phyloP scores from a whole-genome alignment of 1,140 invertebrate genomes.

The Drosophila kohkoa region DNA sequence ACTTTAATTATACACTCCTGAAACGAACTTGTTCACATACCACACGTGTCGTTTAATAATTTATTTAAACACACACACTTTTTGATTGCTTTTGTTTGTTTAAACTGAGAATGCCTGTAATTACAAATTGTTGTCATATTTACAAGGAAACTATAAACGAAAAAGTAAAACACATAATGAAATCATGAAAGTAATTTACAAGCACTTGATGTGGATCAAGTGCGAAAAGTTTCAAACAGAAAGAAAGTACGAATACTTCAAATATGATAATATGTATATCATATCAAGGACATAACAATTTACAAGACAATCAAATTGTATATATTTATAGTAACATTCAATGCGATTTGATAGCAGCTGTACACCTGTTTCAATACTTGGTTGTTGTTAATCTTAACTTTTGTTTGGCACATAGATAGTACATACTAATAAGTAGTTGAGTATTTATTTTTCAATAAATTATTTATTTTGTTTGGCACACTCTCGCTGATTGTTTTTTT shows the following conservation, averaged over 20 bases:
- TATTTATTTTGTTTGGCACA: conserved; percentile 34
- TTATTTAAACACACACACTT: conserved; percentile 54
- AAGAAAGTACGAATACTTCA: conserved; percentile 10
- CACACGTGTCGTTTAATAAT: conserved; percentile 61
- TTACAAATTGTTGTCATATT: conserved; percentile 57
- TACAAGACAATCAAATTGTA: conserved; percentile 75
- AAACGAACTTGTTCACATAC: conserved; percentile 68
- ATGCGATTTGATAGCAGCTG: conserved; percentile 55
- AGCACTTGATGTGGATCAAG: conserved; percentile 22
- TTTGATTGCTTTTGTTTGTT: conserved; percentile 16
- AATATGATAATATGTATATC: conserved; percentile 9
- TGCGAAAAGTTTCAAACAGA: background rate
- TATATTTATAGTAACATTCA: conserved; percentile 56
- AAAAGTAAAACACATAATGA: background rate
- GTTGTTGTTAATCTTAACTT: conserved; percentile 11
- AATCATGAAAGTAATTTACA: conserved; percentile 33
- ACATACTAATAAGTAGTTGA: conserved; percentile 1
- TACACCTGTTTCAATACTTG: conserved; percentile 36
- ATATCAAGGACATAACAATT: conserved; percentile 70
- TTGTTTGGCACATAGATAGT: conserved; percentile 14
- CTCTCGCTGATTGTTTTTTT: conserved; percentile 51
- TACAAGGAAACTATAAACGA: conserved; percentile 51
- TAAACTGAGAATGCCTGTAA: conserved; percentile 51
- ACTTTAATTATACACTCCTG: conserved; percentile 56
- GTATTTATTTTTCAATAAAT: conserved; percentile 4